These are phyloP conservation scores for Galerucella nymphaeae DNA, from an alignment of 2,888 invertebrate species.

Conservation along the genomic window DNA sequence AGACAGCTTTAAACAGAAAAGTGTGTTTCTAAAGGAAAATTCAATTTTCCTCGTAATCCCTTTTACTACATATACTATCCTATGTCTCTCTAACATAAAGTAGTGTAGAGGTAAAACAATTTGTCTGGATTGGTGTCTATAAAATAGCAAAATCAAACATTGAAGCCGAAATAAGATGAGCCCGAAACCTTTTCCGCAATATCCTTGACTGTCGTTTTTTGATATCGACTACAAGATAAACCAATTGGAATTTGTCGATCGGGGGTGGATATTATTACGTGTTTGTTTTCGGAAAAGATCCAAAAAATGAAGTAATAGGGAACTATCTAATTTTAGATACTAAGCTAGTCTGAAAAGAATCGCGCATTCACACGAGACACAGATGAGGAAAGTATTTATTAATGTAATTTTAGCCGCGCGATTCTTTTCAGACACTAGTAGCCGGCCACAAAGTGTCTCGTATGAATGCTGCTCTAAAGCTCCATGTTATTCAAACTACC, in stretches of 20 bases:
- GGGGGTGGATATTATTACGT: conserved; percentile 8
- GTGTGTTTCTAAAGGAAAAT: conserved; percentile 33
- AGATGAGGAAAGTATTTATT: too few relatives aligned
- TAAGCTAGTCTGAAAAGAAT: too few relatives aligned
- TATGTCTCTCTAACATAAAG: conserved; percentile 16
- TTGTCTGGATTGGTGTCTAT: conserved; percentile 48
- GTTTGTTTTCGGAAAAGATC: not conserved
- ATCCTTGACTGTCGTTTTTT: conserved; percentile 43
- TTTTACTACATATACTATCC: conserved; percentile 25
- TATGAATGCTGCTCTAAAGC: too few relatives aligned
- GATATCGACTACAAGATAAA: conserved; percentile 43
- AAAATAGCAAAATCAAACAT: conserved; percentile 48
- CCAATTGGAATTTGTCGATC: conserved; percentile 32
- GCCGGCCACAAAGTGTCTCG: too few relatives aligned
- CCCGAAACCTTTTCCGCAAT: conserved; percentile 42
- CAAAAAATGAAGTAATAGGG: too few relatives aligned
- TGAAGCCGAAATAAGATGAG: conserved; percentile 42
- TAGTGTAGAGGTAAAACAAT: conserved; percentile 50
- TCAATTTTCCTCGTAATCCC: conserved; percentile 37
- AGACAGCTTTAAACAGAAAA: conserved; percentile 32
- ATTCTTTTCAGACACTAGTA: too few relatives aligned
- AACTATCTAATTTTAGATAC: too few relatives aligned
- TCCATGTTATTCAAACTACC: too few relatives aligned
- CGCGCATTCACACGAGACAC: too few relatives aligned
- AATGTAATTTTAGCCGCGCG: too few relatives aligned